Conservation (phyloP, 1,140 invertebrate genomes). For the Holotrichia oblita region DNA sequence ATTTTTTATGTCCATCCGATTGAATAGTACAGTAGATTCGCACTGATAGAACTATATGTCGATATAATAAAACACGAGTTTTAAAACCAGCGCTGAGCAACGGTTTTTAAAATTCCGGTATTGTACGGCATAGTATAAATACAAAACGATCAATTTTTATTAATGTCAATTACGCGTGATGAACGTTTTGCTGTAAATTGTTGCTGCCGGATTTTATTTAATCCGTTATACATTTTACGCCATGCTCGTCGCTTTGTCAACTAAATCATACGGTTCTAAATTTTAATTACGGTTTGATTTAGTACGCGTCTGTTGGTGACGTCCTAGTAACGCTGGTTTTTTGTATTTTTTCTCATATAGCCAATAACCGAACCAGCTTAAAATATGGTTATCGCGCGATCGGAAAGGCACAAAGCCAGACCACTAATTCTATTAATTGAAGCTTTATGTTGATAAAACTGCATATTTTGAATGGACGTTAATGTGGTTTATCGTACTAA, state of each 20-base stretch:
- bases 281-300: slow-evolving; percentile 14
- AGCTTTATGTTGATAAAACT: too few species aligned
- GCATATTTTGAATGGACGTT: too few species aligned
- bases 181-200: neutral
- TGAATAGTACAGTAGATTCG: neutral
- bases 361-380: too few species aligned
- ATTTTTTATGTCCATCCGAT: neutral
- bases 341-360: too few species aligned
- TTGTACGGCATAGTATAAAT: neutral
- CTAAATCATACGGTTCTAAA: slow-evolving; percentile 4
- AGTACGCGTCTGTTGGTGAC: neutral
- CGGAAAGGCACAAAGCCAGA: too few species aligned
- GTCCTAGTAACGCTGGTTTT: neutral
- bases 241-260: neutral
- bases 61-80: neutral
- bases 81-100: neutral
- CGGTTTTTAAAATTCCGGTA: neutral
- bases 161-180: neutral
- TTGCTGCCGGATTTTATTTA: slow-evolving; percentile 13
- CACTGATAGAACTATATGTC: neutral
- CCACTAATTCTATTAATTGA: too few species aligned
- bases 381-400: too few species aligned
- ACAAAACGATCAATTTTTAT: slow-evolving; percentile 14
- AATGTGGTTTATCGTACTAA: too few species aligned
- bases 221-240: neutral